A percentile compares a stretch with the other conserved stretches of the same genome.
phyloP scores from a whole-genome alignment of 1,140 invertebrate species.

The Chrysomallon squamiferum region DNA sequence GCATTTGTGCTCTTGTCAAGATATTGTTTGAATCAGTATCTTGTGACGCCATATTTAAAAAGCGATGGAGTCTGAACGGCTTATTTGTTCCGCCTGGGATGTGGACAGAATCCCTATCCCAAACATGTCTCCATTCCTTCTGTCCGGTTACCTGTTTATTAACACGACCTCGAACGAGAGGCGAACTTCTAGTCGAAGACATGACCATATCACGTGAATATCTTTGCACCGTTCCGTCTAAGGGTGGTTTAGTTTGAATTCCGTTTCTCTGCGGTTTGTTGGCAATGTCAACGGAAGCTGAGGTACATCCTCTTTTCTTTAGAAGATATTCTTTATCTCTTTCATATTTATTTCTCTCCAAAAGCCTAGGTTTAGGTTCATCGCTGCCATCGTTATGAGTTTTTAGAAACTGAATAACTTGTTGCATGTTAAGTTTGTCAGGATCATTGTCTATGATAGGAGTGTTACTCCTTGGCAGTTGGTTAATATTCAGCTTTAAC shows the following conservation, averaged over 20 bases:
- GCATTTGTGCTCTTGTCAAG: neutral
- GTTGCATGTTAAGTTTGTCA: constrained; percentile 53
- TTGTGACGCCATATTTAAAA: constrained; percentile 7
- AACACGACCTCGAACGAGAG: neutral
- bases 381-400: neutral
- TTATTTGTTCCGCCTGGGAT: neutral
- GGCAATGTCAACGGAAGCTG: neutral
- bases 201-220: neutral
- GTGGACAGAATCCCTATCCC: neutral
- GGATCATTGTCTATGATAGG: constrained; percentile 51
- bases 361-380: neutral
- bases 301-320: neutral
- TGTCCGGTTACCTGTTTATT: neutral
- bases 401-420: constrained; percentile 43
- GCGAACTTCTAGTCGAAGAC: neutral
- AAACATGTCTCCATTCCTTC: neutral
- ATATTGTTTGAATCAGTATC: neutral
- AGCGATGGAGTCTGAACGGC: constrained; percentile 15
- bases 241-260: neutral
- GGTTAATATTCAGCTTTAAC: constrained; percentile 46
- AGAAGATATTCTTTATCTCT: neutral
- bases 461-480: constrained; percentile 45
- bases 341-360: neutral
- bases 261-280: neutral
- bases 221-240: neutral